Evolutionary conservation across 2,113 vertebrate species (phyloP), one percentile per base, ranked within the genome.

Genomic region (Scatophagus argus): DNA sequence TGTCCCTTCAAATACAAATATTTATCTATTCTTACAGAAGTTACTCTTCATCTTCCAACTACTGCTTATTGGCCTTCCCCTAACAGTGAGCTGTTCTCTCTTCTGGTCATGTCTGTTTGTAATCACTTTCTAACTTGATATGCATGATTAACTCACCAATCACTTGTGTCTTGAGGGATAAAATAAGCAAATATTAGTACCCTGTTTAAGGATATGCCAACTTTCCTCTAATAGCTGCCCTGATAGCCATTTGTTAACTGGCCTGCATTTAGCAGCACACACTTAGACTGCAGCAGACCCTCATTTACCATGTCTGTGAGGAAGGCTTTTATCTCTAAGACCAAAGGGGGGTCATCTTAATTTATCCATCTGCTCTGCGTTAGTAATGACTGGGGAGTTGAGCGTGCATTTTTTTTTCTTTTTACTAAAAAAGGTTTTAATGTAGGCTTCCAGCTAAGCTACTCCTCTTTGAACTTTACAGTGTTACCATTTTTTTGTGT

Each of bases 71-170:
- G 44, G 31, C 16, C 34, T 79, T 79, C 13, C 76, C 64, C n/a
- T 38, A 43, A 52, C 2, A 55, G 23, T 14, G 21, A 80, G 44
- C 65, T 49, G 32, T 7, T n/a, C 7, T 41, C 12, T 54, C 60
- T 47, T 52, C 44, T 41, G 39, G 25, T 56, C 41, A n/a, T 72
- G 8, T 1, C 32, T 69, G 54, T 86, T 52, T 69, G 61, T 41
- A 63, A 68, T 83, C 25, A 72, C 43, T 65, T 77, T 69, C 25
- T 31, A 46, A 60, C 0, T 38, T 46, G 58, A 82, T 23, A 17
- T 21, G 27, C 71, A 27, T 81, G 52, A 82, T 85, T 82, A 77
- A 61, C 62, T 69, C 49, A 32, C 31, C 31, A 66, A 51, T 73
- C 65, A 68, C 55, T 76, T 55, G 32, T 34, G 68, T 62, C 36